phyloP scores from a whole-genome alignment of 2,888 invertebrate genomes.

The Hanleya hanleyi region DNA sequence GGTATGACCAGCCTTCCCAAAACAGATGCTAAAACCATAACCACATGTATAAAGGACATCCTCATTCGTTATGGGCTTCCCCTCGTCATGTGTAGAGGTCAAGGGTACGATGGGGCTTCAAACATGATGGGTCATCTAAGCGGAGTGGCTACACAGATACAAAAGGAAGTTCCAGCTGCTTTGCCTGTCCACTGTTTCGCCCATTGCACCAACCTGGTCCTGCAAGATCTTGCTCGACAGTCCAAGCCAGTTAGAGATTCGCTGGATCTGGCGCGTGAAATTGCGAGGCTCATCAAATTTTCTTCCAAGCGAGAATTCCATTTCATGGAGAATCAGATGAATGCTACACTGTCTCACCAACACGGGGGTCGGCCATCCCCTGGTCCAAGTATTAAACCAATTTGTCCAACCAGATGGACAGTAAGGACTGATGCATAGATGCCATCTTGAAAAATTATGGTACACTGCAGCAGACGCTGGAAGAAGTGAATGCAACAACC shows the following conservation, averaged over 20 bases:
- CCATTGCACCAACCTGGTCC: conserved; percentile 27
- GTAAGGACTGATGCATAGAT: conserved; percentile 25
- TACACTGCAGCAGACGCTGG: conserved; percentile 22
- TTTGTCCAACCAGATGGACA: conserved; percentile 38
- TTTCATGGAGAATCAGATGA: conserved; percentile 24
- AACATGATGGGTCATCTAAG: conserved; percentile 19
- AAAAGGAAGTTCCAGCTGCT: conserved; percentile 19
- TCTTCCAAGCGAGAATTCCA: conserved; percentile 28
- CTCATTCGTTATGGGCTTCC: conserved; percentile 11
- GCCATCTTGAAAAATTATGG: conserved; percentile 28
- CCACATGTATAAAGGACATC: neutral
- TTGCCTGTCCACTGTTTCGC: conserved; percentile 30
- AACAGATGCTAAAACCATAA: neutral
- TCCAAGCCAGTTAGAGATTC: conserved; percentile 30
- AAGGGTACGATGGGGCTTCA: conserved; percentile 31
- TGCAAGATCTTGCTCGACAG: conserved; percentile 21
- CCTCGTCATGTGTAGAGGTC: conserved; percentile 27
- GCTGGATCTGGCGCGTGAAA: conserved; percentile 27
- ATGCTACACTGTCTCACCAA: neutral
- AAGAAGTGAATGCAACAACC: conserved; percentile 18
- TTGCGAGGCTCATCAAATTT: conserved; percentile 24
- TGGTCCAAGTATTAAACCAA: conserved; percentile 20
- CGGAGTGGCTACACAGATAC: conserved; percentile 28
- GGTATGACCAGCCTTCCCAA: conserved; percentile 10
- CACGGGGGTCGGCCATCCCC: neutral